Evolutionary conservation across 2,797 vertebrate genomes (phyloP), one percentile per base, ranked within the genome.

Genomic region (Merluccius polli): DNA sequence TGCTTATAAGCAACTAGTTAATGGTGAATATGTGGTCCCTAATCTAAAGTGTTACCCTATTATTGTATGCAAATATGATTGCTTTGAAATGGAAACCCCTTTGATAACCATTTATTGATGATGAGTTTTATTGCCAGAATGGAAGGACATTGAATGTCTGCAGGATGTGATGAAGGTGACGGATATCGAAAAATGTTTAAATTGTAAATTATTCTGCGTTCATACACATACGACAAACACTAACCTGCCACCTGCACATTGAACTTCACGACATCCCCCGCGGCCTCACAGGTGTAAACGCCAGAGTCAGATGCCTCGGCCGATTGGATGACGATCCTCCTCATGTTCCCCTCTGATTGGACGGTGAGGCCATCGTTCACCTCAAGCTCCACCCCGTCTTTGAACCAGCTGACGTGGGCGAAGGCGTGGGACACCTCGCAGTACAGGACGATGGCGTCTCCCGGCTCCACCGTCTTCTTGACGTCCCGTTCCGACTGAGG

Each of bases 291-390:
- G 10, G 88, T 88, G 71, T 94, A 95, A 79, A 89, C 81, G 32
- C 93, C 94, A 71, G 93, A 86, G 79, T 94, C 87, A 41, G 82
- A 82, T 2, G 72, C 83, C 15, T 92, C 88, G n/a, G 93, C 89
- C 2, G 90, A 87, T 0, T 91, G 92, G 80, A 95, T 91, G 74
- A 94, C 88, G 0, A 94, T 89, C 84, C 93, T 93, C 76, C 94
- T 89, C 92, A 94, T 93, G 29, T 88, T 92, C 11, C 93, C 92
- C 4, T 93, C 92, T 7, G 94, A 90, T 75, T 95, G 93, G 80
- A 93, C 88, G 79, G 86, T 90, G 11, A 94, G 74, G 12, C 82
- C 86, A 0, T 93, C 90, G 0, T 48, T 77, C n/a, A 65, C 32
- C 48, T 84, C 76, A 6, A 95, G 87, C 77, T 92, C 86, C 18